Evolutionary conservation across 2,888 invertebrate species (phyloP).

Genomic region (Idaea biselata): DNA sequence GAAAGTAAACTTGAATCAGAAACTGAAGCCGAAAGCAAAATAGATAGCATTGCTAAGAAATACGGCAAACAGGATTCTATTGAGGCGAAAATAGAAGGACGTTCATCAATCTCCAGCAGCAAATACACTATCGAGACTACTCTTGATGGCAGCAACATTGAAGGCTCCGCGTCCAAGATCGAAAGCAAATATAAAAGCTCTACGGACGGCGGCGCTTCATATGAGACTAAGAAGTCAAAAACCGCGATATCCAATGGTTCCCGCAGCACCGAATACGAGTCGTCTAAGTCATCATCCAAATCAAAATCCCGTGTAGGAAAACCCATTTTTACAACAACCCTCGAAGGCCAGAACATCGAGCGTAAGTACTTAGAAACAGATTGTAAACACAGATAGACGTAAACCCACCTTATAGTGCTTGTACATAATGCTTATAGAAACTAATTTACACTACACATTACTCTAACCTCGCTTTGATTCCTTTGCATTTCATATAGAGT

Average conservation of each 20-base stretch:
- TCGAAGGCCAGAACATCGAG: conserved; percentile 89
- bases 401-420: conserved; percentile 69
- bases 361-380: conserved; percentile 82
- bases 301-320: conserved; percentile 77
- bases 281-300: conserved; percentile 46
- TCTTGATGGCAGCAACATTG: conserved; percentile 49
- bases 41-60: conserved; percentile 43
- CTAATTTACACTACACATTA: conserved; percentile 72
- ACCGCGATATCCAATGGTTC: conserved; percentile 61
- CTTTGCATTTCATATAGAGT: conserved; percentile 43
- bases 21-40: conserved; percentile 32
- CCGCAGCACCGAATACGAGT: conserved; percentile 45
- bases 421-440: conserved; percentile 74
- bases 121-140: conserved; percentile 47
- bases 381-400: conserved; percentile 32
- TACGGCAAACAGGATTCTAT: conserved; percentile 31
- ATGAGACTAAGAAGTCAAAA: conserved; percentile 59
- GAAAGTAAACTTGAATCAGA: conserved; percentile 40
- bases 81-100: conserved; percentile 34
- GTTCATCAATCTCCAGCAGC: conserved; percentile 26
- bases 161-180: conserved; percentile 49
- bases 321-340: conserved; percentile 86
- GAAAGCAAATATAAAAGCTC: conserved; percentile 55
- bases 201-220: conserved; percentile 51
- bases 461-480: conserved; percentile 59